Percentiles rank a stretch among this genome's conserved stretches.
Evolutionary conservation across 2,113 vertebrate species (phyloP).

Genomic region (Orycteropus afer): DNA sequence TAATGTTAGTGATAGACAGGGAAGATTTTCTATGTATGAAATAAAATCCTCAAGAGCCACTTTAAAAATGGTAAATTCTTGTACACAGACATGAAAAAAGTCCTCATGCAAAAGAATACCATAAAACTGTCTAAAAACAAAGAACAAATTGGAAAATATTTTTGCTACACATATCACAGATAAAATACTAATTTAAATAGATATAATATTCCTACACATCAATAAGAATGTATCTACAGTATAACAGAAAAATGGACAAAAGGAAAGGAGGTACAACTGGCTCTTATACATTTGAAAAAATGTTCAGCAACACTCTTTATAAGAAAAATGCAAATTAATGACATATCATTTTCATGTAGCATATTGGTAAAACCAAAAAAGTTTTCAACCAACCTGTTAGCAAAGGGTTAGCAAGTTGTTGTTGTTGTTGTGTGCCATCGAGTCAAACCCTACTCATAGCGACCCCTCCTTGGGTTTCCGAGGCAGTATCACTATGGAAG

Average conservation of each 20-base stretch:
- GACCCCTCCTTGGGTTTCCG: no score
- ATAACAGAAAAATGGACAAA: not conserved
- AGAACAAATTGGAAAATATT: not conserved
- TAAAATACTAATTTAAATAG: not conserved
- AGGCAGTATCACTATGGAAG: no score
- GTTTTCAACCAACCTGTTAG: not conserved
- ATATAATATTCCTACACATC: not conserved
- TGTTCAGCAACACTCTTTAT: not conserved
- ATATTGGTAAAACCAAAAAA: not conserved
- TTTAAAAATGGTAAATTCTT: conserved; percentile 12
- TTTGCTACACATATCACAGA: not conserved
- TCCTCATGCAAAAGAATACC: not conserved
- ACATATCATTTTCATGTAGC: not conserved
- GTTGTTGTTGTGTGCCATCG: no score
- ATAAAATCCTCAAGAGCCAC: not conserved
- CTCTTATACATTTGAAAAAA: not conserved
- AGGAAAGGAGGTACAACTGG: not conserved
- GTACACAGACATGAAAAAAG: not conserved
- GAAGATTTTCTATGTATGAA: not conserved
- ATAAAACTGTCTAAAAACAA: conserved; percentile 40
- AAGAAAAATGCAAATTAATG: not conserved
- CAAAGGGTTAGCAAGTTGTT: not conserved
- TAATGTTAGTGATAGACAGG: not conserved
- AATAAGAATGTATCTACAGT: not conserved
- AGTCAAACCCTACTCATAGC: no score